Evolutionary conservation across 2,113 vertebrate genomes (phyloP).

Genomic region (Numenius arquata): DNA sequence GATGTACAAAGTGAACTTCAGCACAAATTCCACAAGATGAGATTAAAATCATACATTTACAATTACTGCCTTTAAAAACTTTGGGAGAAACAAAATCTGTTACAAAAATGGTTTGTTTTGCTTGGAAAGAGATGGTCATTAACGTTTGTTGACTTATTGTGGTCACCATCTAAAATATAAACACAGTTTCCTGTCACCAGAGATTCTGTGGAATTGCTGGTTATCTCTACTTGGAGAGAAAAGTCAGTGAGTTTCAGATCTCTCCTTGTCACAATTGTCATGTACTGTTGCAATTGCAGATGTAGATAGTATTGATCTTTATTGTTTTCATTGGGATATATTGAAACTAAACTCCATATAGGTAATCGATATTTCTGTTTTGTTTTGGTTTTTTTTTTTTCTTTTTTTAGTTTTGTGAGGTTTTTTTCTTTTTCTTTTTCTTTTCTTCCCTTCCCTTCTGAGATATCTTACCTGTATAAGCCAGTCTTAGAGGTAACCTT

Average conservation of each 20-base stretch:
- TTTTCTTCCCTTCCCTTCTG: neutral
- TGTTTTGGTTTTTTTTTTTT: too few relatives aligned
- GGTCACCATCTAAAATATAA: neutral
- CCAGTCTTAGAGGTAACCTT: neutral
- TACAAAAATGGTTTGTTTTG: constrained; percentile 35
- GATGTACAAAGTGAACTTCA: constrained; percentile 8
- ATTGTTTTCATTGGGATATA: neutral
- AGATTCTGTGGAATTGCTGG: neutral
- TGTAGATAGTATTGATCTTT: neutral
- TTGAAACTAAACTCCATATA: neutral
- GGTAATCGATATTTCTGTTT: neutral
- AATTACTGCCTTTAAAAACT: neutral
- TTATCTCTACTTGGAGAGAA: neutral
- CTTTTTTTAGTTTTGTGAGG: too few relatives aligned
- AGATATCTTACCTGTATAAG: neutral
- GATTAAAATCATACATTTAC: constrained; percentile 11
- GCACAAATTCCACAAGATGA: neutral
- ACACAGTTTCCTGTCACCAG: neutral
- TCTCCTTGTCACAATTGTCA: neutral
- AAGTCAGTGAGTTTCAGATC: neutral
- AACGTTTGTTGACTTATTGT: neutral
- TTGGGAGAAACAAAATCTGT: neutral
- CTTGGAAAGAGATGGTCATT: neutral
- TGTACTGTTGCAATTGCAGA: neutral
- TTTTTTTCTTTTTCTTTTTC: too few relatives aligned